Evolutionary conservation across 1,140 invertebrate genomes (phyloP).

Genomic region (Sitodiplosis mosellana): DNA sequence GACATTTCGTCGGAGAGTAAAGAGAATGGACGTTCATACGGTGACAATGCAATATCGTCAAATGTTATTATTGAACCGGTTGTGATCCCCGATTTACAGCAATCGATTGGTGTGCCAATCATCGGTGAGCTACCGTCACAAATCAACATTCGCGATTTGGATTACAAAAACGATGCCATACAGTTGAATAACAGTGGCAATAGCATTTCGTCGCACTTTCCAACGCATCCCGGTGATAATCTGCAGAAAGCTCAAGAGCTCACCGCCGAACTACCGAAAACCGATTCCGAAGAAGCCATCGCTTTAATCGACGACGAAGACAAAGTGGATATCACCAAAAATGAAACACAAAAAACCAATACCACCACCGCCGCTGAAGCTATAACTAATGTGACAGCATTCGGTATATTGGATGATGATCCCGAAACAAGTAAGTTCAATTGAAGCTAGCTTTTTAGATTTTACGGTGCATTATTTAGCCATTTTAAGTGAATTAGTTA

Average conservation of each 20-base stretch:
- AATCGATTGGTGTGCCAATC: constrained; percentile 20
- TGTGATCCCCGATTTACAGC: constrained; percentile 13
- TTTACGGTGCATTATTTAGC: too few species aligned
- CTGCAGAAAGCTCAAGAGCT: constrained; percentile 16
- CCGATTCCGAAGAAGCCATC: too few species aligned
- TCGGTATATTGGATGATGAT: not conserved
- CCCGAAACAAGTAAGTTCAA: not conserved
- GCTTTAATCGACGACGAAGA: not conserved
- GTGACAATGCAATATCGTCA: constrained; percentile 4
- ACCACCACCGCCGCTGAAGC: not conserved
- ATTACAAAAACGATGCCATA: constrained; percentile 3
- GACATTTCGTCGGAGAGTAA: too few species aligned
- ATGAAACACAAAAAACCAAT: too few species aligned
- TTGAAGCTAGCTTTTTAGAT: too few species aligned
- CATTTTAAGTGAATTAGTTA: too few species aligned
- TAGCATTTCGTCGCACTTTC: constrained; percentile 3
- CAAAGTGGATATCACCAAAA: not conserved
- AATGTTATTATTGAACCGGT: constrained; percentile 24
- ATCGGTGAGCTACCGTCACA: constrained; percentile 24
- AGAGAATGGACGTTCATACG: not conserved
- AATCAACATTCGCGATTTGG: constrained; percentile 24
- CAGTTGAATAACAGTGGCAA: not conserved
- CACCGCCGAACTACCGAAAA: constrained; percentile 10
- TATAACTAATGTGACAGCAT: not conserved
- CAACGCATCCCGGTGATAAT: constrained; percentile 12